phyloP scores from a whole-genome alignment of 2,888 invertebrate genomes.

The Ceramica pisi region DNA sequence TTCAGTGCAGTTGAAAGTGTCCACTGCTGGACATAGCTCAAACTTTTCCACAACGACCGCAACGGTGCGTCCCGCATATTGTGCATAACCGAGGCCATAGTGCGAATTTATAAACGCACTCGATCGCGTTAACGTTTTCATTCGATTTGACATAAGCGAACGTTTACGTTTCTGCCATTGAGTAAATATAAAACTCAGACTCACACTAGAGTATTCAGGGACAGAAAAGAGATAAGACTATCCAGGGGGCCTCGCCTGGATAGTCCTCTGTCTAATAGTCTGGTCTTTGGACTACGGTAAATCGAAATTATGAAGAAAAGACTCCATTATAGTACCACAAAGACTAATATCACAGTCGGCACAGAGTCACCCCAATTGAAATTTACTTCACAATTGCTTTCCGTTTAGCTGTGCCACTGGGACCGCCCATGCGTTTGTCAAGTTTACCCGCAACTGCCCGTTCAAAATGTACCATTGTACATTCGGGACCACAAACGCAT shows the following conservation, averaged over 20 bases:
- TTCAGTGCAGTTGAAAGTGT: no score
- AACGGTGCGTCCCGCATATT: no score
- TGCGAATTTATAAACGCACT: no score
- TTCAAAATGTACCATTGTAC: constrained; percentile 37
- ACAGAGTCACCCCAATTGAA: constrained; percentile 15
- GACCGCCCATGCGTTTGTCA: constrained; percentile 38
- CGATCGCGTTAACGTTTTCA: no score
- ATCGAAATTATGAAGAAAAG: not conserved
- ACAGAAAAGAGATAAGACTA: no score
- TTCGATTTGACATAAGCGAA: no score
- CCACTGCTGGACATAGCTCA: not conserved
- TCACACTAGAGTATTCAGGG: no score
- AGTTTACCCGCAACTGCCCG: constrained; percentile 23
- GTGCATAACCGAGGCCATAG: no score
- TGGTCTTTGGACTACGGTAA: not conserved
- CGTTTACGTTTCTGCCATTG: no score
- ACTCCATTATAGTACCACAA: not conserved
- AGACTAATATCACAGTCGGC: not conserved
- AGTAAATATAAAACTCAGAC: no score
- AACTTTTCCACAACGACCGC: not conserved
- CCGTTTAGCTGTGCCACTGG: constrained; percentile 1
- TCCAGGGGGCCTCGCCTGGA: no score
- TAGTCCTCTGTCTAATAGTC: no score
- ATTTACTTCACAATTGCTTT: constrained; percentile 25
- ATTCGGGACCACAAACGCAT: constrained; percentile 31